Evolutionary conservation across 2,797 vertebrate genomes (phyloP).

Genomic region (Paratrypauchen microcephalus): DNA sequence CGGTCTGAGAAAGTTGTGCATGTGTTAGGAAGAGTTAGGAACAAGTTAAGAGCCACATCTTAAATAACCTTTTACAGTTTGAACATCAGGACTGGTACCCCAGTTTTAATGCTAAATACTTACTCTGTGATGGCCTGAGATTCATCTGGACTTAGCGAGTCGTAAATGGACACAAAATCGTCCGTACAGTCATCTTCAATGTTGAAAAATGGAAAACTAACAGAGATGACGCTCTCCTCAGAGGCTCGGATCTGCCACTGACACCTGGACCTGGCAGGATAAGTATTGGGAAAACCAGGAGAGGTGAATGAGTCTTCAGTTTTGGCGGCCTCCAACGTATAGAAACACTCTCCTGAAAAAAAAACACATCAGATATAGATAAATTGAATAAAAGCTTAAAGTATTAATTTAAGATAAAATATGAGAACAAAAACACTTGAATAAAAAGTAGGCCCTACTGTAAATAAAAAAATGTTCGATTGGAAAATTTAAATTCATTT

Average conservation of each 20-base stretch:
- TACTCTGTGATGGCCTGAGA: slow-evolving; percentile 77
- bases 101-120: slow-evolving; percentile 43
- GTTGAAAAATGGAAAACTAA: slow-evolving; percentile 73
- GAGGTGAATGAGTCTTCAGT: slow-evolving; percentile 28
- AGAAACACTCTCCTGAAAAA: slow-evolving; percentile 64
- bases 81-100: neutral
- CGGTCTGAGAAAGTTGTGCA: no score
- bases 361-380: neutral
- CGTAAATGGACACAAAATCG: slow-evolving; percentile 77
- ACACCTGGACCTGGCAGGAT: slow-evolving; percentile 65
- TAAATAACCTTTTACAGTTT: neutral
- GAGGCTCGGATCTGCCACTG: slow-evolving; percentile 81
- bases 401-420: neutral
- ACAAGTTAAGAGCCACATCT: neutral
- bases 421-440: neutral
- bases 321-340: slow-evolving; percentile 54
- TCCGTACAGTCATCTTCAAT: slow-evolving; percentile 79
- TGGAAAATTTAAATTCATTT: no score
- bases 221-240: slow-evolving; percentile 41
- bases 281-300: slow-evolving; percentile 52
- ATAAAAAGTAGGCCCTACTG: no score
- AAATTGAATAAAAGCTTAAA: neutral
- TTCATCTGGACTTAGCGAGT: slow-evolving; percentile 78
- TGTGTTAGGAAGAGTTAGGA: neutral
- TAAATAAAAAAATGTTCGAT: no score